Evolutionary conservation across 2,113 vertebrate genomes (phyloP).

Genomic region (rabbit (Oryctolagus cuniculus)): DNA sequence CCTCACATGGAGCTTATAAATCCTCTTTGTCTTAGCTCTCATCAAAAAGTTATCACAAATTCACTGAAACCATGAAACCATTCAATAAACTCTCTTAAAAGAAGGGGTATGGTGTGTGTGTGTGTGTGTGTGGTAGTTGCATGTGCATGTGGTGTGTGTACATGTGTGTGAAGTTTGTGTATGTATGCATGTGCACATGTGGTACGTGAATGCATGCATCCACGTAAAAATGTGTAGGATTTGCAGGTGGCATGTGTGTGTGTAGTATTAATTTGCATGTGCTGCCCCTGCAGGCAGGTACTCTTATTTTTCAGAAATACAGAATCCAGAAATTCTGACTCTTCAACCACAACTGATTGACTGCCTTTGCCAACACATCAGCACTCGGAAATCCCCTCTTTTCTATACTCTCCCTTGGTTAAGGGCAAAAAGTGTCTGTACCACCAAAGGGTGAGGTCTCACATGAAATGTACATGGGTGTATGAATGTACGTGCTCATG

Average conservation of each 20-base stretch:
- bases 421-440: not conserved
- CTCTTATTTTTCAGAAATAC: not conserved
- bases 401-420: not conserved
- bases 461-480: not conserved
- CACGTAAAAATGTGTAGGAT: too few species aligned
- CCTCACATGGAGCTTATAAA: not conserved
- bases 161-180: too few species aligned
- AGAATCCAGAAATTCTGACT: not conserved
- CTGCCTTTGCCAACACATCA: not conserved
- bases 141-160: not conserved
- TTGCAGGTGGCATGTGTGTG: too few species aligned
- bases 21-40: not conserved
- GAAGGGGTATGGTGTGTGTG: too few species aligned
- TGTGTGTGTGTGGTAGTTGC: not conserved
- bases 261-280: too few species aligned
- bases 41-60: constrained; percentile 10
- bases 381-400: not conserved
- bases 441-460: not conserved
- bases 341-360: not conserved
- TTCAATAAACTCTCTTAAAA: not conserved
- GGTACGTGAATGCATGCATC: too few species aligned
- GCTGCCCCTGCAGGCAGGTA: too few species aligned
- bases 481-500: too few species aligned
- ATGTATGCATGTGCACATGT: too few species aligned
- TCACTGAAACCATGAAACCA: not conserved